Evolutionary conservation across 2,888 invertebrate genomes (phyloP).

Genomic region (Clitarchus hookeri): DNA sequence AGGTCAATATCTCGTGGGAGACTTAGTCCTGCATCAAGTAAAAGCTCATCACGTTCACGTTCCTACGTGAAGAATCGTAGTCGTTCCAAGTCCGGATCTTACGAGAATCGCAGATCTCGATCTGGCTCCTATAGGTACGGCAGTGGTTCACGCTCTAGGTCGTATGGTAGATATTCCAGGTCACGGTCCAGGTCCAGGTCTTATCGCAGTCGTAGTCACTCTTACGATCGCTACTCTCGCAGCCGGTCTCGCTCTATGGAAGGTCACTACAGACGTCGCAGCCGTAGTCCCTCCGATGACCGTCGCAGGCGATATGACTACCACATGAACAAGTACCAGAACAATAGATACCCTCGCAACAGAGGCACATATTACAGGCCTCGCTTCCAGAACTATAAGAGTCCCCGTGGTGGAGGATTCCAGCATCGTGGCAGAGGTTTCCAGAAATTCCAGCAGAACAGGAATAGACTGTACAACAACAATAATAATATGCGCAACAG

Average conservation of each 20-base stretch:
- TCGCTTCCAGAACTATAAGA: conserved; percentile 69
- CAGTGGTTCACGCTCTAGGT: conserved; percentile 58
- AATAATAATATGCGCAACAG: conserved; percentile 38
- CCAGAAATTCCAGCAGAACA: conserved; percentile 51
- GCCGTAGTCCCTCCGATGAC: conserved; percentile 58
- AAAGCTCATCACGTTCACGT: conserved; percentile 54
- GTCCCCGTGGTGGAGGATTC: conserved; percentile 53
- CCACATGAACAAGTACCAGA: conserved; percentile 45
- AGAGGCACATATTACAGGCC: conserved; percentile 81
- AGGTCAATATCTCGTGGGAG: conserved; percentile 61
- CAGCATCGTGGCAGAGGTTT: conserved; percentile 51
- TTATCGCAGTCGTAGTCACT: conserved; percentile 53
- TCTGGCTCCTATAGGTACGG: conserved; percentile 43
- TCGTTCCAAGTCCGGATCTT: conserved; percentile 38
- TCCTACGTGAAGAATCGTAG: conserved; percentile 53
- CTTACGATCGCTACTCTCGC: conserved; percentile 58
- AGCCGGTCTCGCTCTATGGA: conserved; percentile 63
- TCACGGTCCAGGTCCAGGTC: conserved; percentile 49
- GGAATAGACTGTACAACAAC: conserved; percentile 48
- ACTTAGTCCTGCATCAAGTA: conserved; percentile 52
- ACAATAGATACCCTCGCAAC: conserved; percentile 60
- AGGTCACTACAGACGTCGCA: conserved; percentile 56
- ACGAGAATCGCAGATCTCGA: conserved; percentile 40
- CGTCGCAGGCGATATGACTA: conserved; percentile 47
- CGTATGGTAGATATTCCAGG: conserved; percentile 54